Evolutionary conservation across 35 echinoderm and acorn worm species (phyloP).

Genomic region (Diadema setosum): DNA sequence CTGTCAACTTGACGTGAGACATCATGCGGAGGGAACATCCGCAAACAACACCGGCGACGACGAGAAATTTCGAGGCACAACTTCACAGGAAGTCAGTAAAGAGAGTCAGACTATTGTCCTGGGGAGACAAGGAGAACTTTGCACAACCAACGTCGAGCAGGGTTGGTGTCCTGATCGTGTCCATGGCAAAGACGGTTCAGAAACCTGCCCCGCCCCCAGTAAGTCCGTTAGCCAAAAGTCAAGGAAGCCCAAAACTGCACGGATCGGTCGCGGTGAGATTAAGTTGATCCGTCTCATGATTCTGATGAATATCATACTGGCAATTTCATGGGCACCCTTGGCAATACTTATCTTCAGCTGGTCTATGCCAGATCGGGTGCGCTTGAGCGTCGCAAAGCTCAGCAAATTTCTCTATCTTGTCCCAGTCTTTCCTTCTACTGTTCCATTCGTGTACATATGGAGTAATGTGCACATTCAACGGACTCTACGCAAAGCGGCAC

Average conservation of each 20-base stretch:
- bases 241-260: background rate
- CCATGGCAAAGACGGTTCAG: no score
- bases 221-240: no score
- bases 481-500: background rate
- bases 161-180: no score
- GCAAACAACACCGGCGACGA: no score
- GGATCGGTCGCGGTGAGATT: background rate
- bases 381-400: background rate
- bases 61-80: no score
- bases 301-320: background rate
- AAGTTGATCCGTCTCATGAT: slow-evolving; percentile 15
- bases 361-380: background rate
- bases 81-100: no score
- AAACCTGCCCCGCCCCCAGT: no score
- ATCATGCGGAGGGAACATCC: no score
- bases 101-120: no score
- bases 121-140: no score
- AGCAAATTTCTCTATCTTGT: background rate
- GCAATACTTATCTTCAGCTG: background rate
- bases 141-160: no score
- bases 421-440: background rate
- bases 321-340: background rate
- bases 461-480: slow-evolving; percentile 1
- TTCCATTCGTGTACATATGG: background rate
- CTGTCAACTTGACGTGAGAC: no score